Conservation (phyloP, 2,113 vertebrate species). For the Phylloscopus trochiloides region DNA sequence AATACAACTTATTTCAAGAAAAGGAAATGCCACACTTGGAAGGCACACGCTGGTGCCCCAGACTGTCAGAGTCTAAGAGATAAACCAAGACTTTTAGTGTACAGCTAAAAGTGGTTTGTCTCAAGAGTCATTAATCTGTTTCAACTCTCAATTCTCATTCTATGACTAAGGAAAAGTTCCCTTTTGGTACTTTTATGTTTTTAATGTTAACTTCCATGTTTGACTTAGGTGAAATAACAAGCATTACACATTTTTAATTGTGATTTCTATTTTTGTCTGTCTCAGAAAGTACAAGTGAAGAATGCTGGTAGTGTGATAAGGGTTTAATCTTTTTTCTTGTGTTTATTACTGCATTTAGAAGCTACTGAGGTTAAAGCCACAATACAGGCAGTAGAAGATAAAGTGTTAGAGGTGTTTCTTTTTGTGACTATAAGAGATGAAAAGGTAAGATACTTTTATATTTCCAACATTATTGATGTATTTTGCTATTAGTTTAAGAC, state of each 20-base stretch:
- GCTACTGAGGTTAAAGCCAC: conserved; percentile 79
- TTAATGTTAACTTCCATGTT: neutral
- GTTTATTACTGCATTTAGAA: conserved; percentile 59
- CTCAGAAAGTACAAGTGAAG: neutral
- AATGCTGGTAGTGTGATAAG: neutral
- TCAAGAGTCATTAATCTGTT: neutral
- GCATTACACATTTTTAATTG: accelerated
- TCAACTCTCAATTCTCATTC: accelerated
- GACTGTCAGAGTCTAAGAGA: neutral
- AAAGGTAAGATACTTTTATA: conserved; percentile 74
- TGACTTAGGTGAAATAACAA: neutral
- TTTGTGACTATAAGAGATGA: conserved; percentile 80
- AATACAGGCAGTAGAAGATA: conserved; percentile 71
- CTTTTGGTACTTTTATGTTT: neutral
- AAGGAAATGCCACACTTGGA: neutral
- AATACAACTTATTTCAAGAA: neutral
- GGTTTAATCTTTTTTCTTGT: neutral
- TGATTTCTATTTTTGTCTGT: neutral
- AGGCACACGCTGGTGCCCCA: neutral
- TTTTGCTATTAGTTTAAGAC: neutral
- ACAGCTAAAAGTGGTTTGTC: neutral
- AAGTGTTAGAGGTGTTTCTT: conserved; percentile 81
- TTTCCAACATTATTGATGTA: neutral
- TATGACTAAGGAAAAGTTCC: neutral
- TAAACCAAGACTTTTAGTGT: neutral